Base-by-base conservation (phyloP, 2,888 invertebrate genomes). In the Eudemis profundana region DNA sequence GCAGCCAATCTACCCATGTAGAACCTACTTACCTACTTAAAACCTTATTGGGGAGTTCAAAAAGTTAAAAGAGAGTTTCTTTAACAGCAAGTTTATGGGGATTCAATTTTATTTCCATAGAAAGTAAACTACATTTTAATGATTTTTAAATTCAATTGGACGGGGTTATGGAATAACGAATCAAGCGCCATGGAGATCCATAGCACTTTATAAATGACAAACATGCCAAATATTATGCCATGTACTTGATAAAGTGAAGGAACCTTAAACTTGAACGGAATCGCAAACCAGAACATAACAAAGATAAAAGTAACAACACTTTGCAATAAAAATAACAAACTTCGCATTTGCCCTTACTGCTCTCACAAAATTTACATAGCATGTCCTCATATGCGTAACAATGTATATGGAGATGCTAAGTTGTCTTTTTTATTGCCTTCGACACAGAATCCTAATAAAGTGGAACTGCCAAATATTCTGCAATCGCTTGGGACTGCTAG, bases 241-340 rank as follows among this genome's bases (percentile, higher is more conserved):
- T n/a, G n/a, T n/a, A n/a, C 33, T 17, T n/a, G 17, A 17, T 7
- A 19, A n/a, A 33, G 3, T 21, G 3, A 38, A 53, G 36, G n/a
- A 4, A 7, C 2, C 7, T 17, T 27, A 21, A 40, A 15, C 12
- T 15, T 10, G 15, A 54, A 40, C 15, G 27, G 17, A 42, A 42
- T 54, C 54, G 2, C 40, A 42, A 54, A 54, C 29, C 10, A 17
- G 42, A 56, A 56, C 42, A 29, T 19, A 61, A 61, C 33, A 44
- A 44, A 21, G 36, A 44, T 61, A 61, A 61, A 51, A 61, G 51
- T 51, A 27, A 15, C 49, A 50, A 14, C 57, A 36, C 33, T 57
- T 46, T 46, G 57, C 36, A 21, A 57, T 61, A 61, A 61, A 61
- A 61, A 51, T 36, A 61, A 23, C 51, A 44, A 53, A 44, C 51